phyloP scores from a whole-genome alignment of 2,888 invertebrate genomes.

The Bimastos eiseni region DNA sequence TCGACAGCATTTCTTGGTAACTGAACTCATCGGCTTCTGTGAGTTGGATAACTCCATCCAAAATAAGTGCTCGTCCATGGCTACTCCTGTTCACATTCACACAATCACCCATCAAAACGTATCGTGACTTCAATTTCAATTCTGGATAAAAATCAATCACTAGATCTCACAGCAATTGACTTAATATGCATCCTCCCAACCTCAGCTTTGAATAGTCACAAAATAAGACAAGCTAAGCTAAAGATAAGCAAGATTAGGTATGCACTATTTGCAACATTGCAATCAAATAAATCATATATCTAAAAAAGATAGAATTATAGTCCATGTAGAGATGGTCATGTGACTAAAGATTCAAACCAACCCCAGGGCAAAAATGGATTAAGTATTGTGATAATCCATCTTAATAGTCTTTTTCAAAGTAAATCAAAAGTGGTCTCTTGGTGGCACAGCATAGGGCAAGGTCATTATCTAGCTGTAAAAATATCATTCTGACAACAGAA shows the following conservation, averaged over 20 bases:
- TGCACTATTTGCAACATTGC: no score
- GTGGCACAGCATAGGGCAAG: neutral
- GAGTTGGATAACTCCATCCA: conserved; percentile 96
- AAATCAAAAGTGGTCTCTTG: neutral
- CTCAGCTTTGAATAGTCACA: neutral
- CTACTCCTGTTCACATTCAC: conserved; percentile 44
- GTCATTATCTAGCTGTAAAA: neutral
- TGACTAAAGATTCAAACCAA: neutral
- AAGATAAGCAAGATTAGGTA: neutral
- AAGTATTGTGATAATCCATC: neutral
- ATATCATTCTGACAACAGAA: neutral
- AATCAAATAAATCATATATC: no score
- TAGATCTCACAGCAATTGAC: neutral
- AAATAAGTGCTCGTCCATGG: conserved; percentile 82
- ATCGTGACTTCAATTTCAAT: neutral
- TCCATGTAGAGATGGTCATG: no score
- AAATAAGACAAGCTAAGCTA: neutral
- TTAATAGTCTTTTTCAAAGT: neutral
- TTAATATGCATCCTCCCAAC: neutral
- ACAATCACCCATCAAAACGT: neutral
- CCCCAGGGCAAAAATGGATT: neutral
- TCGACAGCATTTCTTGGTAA: conserved; percentile 97
- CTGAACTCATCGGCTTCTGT: conserved; percentile 94
- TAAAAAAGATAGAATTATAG: no score
- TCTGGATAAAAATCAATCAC: neutral